Base-by-base conservation (phyloP, 2,888 invertebrate species). In the Mantis religiosa region DNA sequence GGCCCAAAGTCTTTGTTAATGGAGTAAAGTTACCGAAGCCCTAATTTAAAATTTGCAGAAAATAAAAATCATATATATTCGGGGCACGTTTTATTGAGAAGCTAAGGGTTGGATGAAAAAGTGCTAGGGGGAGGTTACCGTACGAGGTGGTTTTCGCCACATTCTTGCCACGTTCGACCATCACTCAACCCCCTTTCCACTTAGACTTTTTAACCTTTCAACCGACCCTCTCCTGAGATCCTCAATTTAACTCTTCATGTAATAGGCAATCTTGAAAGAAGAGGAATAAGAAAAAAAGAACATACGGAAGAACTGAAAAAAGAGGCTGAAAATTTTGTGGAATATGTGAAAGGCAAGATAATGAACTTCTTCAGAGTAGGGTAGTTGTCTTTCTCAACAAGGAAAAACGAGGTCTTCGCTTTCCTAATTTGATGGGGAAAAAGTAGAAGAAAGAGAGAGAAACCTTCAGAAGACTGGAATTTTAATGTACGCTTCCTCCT, bases 111-210 rank as follows among this genome's bases (percentile, higher is more conserved):
- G 14, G 89, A 91, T 91, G 86, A 90, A 91, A 91, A 91, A 90
- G 91, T 91, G 92, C 92, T 92, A 92, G 91, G 92, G 91, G 91
- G 91, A 91, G 92, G 91, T 91, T 90, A 83, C 89, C 89, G 90
- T 30, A 82, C 25, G 87, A 85, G 89, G 83, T 82, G 54, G 84
- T 88, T 89, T 88, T 87, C 85, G 86, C 90, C 90, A 90, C 90
- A 91, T 90, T 90, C 90, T 88, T 87, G 88, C 89, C 90, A 90
- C 90, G 90, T 90, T 71, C 90, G 83, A 81, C 88, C 89, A 90
- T 89, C 90, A 90, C 83, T 90, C 89, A 89, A 82, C 84, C 84
- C 88, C 34, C 85, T 81, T 71, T 25, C 83, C 71, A 47, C 82
- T 85, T 82, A 41, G 86, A 71, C 81, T 71, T 86, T 83, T 87